Evolutionary conservation across 1,140 invertebrate genomes (phyloP).

Genomic region (Drosophila sulfurigaster): DNA sequence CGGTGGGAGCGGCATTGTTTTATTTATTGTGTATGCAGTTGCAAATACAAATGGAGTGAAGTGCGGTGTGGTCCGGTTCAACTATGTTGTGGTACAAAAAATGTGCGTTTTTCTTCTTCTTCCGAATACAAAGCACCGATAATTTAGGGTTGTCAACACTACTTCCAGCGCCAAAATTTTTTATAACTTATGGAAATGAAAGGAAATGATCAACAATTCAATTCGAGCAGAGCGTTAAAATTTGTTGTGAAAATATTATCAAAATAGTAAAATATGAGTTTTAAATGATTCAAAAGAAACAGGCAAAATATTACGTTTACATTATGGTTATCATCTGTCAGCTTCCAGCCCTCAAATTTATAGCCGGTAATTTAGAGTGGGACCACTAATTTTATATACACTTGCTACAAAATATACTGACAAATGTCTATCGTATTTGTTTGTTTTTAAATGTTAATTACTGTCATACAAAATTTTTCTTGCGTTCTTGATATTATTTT

Average conservation of each 20-base stretch:
- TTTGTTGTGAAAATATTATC: constrained; percentile 36
- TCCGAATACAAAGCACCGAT: constrained; percentile 63
- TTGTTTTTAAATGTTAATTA: background rate
- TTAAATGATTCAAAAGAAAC: constrained; percentile 36
- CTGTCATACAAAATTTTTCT: no score
- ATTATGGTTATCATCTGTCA: constrained; percentile 26
- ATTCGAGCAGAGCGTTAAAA: constrained; percentile 36
- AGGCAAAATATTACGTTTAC: constrained; percentile 19
- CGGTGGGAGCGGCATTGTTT: constrained; percentile 39
- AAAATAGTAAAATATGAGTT: constrained; percentile 35
- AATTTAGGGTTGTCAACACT: constrained; percentile 74
- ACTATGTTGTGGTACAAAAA: constrained; percentile 52
- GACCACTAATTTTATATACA: background rate
- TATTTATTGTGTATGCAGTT: background rate
- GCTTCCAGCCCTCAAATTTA: background rate
- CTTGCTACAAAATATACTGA: background rate
- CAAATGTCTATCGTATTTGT: background rate
- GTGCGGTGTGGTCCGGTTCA: background rate
- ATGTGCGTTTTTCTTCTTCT: constrained; percentile 77
- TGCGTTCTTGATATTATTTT: no score
- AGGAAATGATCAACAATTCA: constrained; percentile 30
- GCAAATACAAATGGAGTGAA: constrained; percentile 20
- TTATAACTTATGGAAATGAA: constrained; percentile 21
- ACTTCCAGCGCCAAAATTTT: constrained; percentile 53
- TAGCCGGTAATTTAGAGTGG: constrained; percentile 7